These are phyloP conservation scores for Pristionchus maxplancki DNA, from an alignment of 2,888 invertebrate species.

Conservation along the genomic window DNA sequence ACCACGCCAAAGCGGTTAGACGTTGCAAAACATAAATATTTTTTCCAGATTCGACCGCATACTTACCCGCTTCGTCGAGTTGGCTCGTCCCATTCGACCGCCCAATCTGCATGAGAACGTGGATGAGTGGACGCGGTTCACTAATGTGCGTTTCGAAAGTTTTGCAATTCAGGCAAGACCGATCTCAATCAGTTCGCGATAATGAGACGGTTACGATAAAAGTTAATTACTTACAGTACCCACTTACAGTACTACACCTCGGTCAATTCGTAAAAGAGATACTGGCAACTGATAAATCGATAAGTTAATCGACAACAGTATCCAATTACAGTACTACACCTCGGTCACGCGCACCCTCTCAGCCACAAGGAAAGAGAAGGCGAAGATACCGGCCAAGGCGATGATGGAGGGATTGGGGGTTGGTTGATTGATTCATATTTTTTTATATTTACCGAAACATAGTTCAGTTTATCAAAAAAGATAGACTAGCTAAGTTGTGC, in stretches of 20 bases:
- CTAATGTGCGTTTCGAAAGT: neutral
- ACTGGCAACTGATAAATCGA: too few species aligned
- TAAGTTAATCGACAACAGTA: neutral
- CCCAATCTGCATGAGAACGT: conserved; percentile 22
- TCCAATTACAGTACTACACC: conserved; percentile 4
- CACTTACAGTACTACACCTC: too few species aligned
- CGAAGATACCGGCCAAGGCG: conserved; percentile 28
- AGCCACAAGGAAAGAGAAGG: conserved; percentile 12
- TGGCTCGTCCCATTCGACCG: conserved; percentile 50
- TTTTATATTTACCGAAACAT: neutral
- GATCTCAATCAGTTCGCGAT: neutral
- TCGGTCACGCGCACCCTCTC: neutral
- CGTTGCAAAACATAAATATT: too few species aligned
- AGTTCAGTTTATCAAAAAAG: too few species aligned
- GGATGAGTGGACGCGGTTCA: conserved; percentile 13
- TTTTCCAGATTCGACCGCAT: conserved; percentile 51
- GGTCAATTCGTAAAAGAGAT: too few species aligned
- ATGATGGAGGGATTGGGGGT: conserved; percentile 27
- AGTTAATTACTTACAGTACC: too few species aligned
- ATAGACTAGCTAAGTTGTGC: too few species aligned
- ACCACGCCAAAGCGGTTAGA: too few species aligned
- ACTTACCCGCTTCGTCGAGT: conserved; percentile 53
- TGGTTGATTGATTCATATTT: neutral
- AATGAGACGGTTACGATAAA: neutral
- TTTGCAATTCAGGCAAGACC: neutral